Conservation (phyloP, 2,888 invertebrate species). For the Apodemia zela region DNA sequence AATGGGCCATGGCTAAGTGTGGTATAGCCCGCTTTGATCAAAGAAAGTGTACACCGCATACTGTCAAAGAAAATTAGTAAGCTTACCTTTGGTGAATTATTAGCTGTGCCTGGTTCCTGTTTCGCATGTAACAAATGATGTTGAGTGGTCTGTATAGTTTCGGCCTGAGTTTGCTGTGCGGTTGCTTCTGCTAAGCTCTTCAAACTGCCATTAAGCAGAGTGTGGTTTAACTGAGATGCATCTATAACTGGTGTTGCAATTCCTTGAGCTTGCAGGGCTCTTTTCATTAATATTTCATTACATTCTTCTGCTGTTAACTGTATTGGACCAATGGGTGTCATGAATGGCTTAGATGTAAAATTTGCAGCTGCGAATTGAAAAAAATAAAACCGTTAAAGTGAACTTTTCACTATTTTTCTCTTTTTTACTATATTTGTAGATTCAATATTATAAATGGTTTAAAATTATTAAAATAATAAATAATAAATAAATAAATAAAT, state of each 20-base stretch:
- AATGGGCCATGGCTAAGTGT: too few relatives aligned
- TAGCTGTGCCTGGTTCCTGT: slow-evolving; percentile 80
- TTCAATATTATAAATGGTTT: too few relatives aligned
- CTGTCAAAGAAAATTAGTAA: too few relatives aligned
- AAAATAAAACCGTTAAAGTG: neutral
- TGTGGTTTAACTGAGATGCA: slow-evolving; percentile 68
- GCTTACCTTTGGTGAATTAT: slow-evolving; percentile 77
- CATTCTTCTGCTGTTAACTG: slow-evolving; percentile 89
- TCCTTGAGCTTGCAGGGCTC: slow-evolving; percentile 84
- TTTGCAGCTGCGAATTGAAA: slow-evolving; percentile 56
- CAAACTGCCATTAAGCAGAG: slow-evolving; percentile 63
- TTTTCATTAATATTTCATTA: slow-evolving; percentile 88
- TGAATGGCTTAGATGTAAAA: slow-evolving; percentile 81
- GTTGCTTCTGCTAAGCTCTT: slow-evolving; percentile 65
- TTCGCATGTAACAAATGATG: slow-evolving; percentile 78
- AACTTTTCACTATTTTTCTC: neutral
- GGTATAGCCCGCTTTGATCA: too few relatives aligned
- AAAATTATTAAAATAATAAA: too few relatives aligned
- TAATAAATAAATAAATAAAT: too few relatives aligned
- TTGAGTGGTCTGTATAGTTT: slow-evolving; percentile 59
- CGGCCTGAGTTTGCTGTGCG: slow-evolving; percentile 56
- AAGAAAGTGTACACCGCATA: too few relatives aligned
- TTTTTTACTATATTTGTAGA: too few relatives aligned
- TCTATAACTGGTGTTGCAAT: slow-evolving; percentile 75
- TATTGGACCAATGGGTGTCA: slow-evolving; percentile 86